These are phyloP conservation scores for Cremastinae sp. DNA, from an alignment of 2,888 invertebrate genomes.

Conservation along the genomic window DNA sequence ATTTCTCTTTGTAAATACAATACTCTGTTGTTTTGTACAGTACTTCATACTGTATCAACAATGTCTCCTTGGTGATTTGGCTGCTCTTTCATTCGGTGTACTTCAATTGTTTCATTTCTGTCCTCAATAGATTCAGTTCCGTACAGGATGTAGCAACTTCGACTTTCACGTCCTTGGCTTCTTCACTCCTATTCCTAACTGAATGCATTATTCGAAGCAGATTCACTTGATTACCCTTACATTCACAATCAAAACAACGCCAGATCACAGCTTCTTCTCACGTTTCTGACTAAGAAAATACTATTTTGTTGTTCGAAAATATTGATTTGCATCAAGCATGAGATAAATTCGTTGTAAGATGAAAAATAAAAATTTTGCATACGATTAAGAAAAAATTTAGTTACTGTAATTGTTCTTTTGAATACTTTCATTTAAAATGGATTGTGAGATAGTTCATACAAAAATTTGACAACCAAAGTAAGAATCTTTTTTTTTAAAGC, in stretches of 20 bases:
- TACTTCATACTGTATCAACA: constrained; percentile 54
- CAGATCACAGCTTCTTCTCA: constrained; percentile 25
- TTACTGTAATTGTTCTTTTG: too few species aligned
- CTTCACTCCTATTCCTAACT: constrained; percentile 39
- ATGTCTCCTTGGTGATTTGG: constrained; percentile 46
- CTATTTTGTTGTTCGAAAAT: too few species aligned
- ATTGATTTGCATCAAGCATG: too few species aligned
- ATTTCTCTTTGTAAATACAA: constrained; percentile 29
- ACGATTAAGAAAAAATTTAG: too few species aligned
- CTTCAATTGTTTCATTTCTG: constrained; percentile 34
- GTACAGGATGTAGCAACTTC: constrained; percentile 38
- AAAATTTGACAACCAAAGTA: too few species aligned
- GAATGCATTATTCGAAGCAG: constrained; percentile 59
- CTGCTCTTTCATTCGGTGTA: constrained; percentile 41
- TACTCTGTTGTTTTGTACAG: constrained; percentile 54
- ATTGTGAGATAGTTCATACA: too few species aligned
- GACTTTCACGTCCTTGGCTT: too few species aligned
- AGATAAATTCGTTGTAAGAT: too few species aligned
- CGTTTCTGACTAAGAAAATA: too few species aligned
- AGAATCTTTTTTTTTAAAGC: too few species aligned
- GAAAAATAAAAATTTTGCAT: too few species aligned
- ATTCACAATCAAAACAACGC: constrained; percentile 28
- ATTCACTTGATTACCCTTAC: constrained; percentile 37
- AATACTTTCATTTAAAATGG: too few species aligned
- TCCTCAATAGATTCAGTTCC: constrained; percentile 16